Evolutionary conservation across 1,140 invertebrate species (phyloP), one percentile per base, ranked within the genome.

Genomic region (Leptoteleia sp.): DNA sequence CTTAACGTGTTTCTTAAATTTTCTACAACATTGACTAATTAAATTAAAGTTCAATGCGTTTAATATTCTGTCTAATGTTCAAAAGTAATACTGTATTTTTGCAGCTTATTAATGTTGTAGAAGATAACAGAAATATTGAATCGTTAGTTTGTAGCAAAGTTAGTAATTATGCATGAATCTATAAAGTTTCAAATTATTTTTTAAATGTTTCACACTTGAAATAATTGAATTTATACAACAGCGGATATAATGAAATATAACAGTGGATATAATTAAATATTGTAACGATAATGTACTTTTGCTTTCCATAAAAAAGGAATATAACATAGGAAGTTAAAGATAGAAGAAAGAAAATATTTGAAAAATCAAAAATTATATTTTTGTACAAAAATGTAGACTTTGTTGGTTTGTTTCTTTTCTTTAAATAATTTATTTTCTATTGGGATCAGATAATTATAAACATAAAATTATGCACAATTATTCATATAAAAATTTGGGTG

Each of bases 231-330:
- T 25, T 25, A 25, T 25, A 25, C 22, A 25, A 25, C 6, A 25
- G 6, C 3, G 3, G 3, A 6, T 25, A 25, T 3, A 3, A 25
- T 6, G 22, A 25, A 25, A 3, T 25, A 3, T 25, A 25, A 25
- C 6, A 25, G 6, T 3, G 3, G 3, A 6, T 25, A 25, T 3
- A 3, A 25, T 6, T 3, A 25, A 25, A 3, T 25, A 3, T 25
- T 3, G 6, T n/a, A n/a, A n/a, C n/a, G n/a, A 25, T 25, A 25
- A 3, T 17, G 22, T 43, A 9, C 57, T 68, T 68, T 31, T 15
- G 52, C 65, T 57, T 68, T 68, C 65, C 65, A 68, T 68, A 68
- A 68, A 68, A 67, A 43, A 12, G 4, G 33, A n/a, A n/a, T n/a
- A n/a, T n/a, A n/a, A n/a, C n/a, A n/a, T n/a, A 33, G 9, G 16